Conservation (phyloP, 2,797 vertebrate species). For the Malurus splendens region DNA sequence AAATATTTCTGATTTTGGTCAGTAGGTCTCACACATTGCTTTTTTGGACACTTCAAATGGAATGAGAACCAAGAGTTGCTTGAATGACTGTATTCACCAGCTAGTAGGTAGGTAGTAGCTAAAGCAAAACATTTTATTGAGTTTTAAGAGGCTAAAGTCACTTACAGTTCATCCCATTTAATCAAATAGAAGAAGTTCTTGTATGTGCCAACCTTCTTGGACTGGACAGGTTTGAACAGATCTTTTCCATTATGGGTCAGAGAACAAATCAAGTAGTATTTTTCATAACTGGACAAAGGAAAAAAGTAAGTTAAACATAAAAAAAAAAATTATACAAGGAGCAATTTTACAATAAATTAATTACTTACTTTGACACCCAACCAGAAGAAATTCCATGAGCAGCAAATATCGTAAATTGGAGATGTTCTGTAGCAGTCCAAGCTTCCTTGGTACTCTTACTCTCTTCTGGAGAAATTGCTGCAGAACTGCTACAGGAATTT, state of each 20-base stretch:
- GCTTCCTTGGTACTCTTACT: slow-evolving; percentile 77
- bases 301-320: background rate
- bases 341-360: background rate
- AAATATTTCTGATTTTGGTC: background rate
- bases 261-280: slow-evolving; percentile 92
- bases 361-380: slow-evolving; percentile 91
- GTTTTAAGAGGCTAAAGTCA: slow-evolving; percentile 29
- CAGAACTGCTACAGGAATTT: slow-evolving; percentile 71
- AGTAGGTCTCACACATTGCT: background rate
- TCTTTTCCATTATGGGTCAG: slow-evolving; percentile 93
- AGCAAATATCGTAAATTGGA: slow-evolving; percentile 92
- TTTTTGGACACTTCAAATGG: background rate
- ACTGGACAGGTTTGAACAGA: slow-evolving; percentile 93
- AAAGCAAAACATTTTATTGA: background rate
- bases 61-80: background rate
- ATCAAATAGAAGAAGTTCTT: slow-evolving; percentile 97
- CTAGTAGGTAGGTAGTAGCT: background rate
- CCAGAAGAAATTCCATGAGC: slow-evolving; percentile 85
- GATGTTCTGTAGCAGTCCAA: slow-evolving; percentile 86
- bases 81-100: background rate
- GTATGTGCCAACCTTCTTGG: slow-evolving; percentile 94
- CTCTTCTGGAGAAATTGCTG: slow-evolving; percentile 27
- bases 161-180: slow-evolving; percentile 98
- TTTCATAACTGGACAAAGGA: slow-evolving; percentile 85
- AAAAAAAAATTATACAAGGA: background rate